Evolutionary conservation across 2,797 vertebrate species (phyloP), one percentile per base, ranked within the genome.

Genomic region (Sebastes cheni): DNA sequence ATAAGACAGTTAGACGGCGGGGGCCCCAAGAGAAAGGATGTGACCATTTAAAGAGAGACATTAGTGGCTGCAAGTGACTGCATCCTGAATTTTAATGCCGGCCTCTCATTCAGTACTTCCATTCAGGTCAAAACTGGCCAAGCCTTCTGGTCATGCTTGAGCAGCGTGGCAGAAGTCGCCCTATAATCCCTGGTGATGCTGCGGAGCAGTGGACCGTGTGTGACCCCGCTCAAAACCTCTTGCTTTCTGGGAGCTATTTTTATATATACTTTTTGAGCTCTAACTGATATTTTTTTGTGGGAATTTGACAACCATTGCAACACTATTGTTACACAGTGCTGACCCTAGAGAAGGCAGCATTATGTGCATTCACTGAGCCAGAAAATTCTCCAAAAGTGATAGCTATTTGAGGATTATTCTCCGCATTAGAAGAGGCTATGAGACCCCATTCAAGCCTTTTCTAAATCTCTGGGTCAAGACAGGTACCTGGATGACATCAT

Each of bases 21-120:
- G 86, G 69, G 74, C 58, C 61, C 62, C 72, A 16, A 67, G 70
- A 85, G 81, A 88, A 83, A 92, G 77, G 83, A 89, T 85, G 85
- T 87, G 88, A 89, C 86, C 89, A 89, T 88, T 92, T 92, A 90
- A 86, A 92, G 84, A 93, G 87, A 91, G 91, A 91, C 86, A 89
- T 92, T 91, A 91, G 91, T 70, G 67, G 74, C 88, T 89, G 75
- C 71, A 66, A 90, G 85, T 82, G 73, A 89, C 89, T 87, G 88
- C 84, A 81, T 89, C 81, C 86, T 91, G 91, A 93, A 93, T 94
- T 90, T 90, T 79, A 92, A 93, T 90, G 87, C 77, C 25, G 22
- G 71, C 55, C 66, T 62, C 87, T 86, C 77, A 91, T 94, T 94
- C 90, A 92, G 64, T 50, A 62, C 77, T 78, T 77, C 88, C 88